A percentile compares a stretch with the other conserved stretches of the same genome.
Conservation (phyloP, 2,888 invertebrate species). For the Sarcophaga variegata region DNA sequence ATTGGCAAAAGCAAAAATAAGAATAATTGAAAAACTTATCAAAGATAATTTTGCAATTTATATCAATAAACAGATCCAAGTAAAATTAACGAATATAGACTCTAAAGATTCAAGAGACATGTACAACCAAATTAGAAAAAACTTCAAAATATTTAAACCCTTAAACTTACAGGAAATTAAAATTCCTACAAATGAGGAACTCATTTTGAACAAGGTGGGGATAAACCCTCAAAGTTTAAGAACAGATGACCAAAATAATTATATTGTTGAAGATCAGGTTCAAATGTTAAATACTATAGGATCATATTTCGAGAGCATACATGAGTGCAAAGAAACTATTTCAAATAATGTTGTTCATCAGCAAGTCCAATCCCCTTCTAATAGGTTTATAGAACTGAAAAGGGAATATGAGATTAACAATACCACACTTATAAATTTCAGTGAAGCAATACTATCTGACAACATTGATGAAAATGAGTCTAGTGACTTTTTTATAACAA, state of each 20-base stretch:
- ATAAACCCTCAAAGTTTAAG: neutral
- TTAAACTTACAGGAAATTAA: neutral
- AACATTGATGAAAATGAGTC: neutral
- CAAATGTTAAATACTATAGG: neutral
- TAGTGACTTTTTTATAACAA: constrained; percentile 14
- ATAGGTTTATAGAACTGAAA: constrained; percentile 11
- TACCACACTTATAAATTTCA: neutral
- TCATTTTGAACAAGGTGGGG: neutral
- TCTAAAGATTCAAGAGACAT: too few relatives aligned
- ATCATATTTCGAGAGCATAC: neutral
- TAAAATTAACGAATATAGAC: too few relatives aligned
- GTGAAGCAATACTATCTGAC: too few relatives aligned
- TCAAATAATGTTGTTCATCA: too few relatives aligned
- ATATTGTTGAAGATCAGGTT: neutral
- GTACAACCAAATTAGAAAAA: too few relatives aligned
- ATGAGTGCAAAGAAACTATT: neutral
- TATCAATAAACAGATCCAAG: too few relatives aligned
- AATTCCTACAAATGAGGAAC: too few relatives aligned
- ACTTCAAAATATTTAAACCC: neutral
- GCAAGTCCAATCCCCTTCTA: neutral
- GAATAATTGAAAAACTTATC: too few relatives aligned
- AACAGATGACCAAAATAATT: neutral
- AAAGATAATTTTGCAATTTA: too few relatives aligned
- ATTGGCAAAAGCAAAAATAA: too few relatives aligned
- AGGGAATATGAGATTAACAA: constrained; percentile 8